Evolutionary conservation across 2,797 vertebrate species (phyloP).

Genomic region (Erpetoichthys calabaricus): DNA sequence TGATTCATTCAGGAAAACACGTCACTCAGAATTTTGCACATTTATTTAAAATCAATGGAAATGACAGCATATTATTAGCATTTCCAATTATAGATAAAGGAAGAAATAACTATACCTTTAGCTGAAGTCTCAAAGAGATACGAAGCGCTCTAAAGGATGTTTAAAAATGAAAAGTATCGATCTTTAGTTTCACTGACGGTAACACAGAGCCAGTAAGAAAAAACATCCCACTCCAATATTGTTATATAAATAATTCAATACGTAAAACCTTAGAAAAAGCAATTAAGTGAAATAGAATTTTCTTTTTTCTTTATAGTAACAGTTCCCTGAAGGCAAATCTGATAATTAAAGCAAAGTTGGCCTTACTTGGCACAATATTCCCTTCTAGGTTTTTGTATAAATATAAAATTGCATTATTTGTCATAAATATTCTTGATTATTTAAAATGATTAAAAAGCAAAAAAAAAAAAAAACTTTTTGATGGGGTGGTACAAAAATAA

Average conservation of each 20-base stretch:
- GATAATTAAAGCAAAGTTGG: conserved; percentile 13
- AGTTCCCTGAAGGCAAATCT: conserved; percentile 13
- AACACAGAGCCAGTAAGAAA: conserved; percentile 18
- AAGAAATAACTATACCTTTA: too few relatives aligned
- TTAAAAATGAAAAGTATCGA: conserved; percentile 8
- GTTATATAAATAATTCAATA: conserved; percentile 24
- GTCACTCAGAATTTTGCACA: too few relatives aligned
- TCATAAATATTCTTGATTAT: conserved; percentile 2
- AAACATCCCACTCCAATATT: conserved; percentile 15
- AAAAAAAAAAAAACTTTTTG: too few relatives aligned
- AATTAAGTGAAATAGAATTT: conserved; percentile 24
- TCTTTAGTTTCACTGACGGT: conserved; percentile 12
- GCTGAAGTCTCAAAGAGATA: too few relatives aligned
- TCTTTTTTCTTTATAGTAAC: conserved; percentile 11
- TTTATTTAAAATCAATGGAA: too few relatives aligned
- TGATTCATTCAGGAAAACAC: too few relatives aligned
- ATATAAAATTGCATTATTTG: conserved; percentile 15
- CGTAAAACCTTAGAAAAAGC: conserved; percentile 15
- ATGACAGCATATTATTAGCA: too few relatives aligned
- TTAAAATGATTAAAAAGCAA: too few relatives aligned
- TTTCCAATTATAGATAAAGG: too few relatives aligned
- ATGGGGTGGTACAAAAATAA: too few relatives aligned
- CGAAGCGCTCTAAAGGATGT: background rate
- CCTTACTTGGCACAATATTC: conserved; percentile 12
- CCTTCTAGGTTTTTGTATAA: conserved; percentile 15